These are phyloP conservation scores for Holacanthella duospinosa DNA, from an alignment of 2,888 invertebrate species.

Conservation along the genomic window DNA sequence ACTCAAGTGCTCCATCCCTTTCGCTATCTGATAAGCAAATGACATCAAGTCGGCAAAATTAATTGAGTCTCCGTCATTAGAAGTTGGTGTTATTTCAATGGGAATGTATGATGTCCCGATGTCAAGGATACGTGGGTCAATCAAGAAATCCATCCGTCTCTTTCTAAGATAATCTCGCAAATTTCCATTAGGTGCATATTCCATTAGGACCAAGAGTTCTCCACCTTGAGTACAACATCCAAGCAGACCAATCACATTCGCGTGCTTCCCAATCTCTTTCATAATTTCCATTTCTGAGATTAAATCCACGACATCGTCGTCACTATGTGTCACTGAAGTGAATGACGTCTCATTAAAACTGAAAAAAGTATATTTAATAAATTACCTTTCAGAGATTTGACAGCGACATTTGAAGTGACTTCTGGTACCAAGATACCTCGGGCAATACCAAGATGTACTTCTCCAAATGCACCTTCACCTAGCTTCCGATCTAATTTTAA, in stretches of 20 bases:
- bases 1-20: conserved; percentile 96
- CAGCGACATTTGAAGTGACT: conserved; percentile 71
- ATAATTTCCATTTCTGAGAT: conserved; percentile 99
- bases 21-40: conserved; percentile 91
- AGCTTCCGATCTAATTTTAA: conserved; percentile 68
- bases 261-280: conserved; percentile 96
- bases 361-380: background rate
- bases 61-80: conserved; percentile 48
- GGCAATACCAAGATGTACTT: conserved; percentile 54
- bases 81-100: conserved; percentile 12
- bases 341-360: conserved; percentile 10
- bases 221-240: conserved; percentile 95
- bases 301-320: conserved; percentile 90
- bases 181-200: conserved; percentile 84
- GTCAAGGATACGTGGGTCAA: conserved; percentile 36
- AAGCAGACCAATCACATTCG: conserved; percentile 93
- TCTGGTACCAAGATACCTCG: conserved; percentile 59
- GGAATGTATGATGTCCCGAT: conserved; percentile 11
- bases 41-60: conserved; percentile 90
- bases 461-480: conserved; percentile 96
- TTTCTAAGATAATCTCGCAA: conserved; percentile 83
- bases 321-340: conserved; percentile 80
- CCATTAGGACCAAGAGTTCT: conserved; percentile 75
- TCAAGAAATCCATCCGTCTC: conserved; percentile 56
- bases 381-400: conserved; percentile 93